phyloP scores from a whole-genome alignment of 2,113 vertebrate species.

The Syrmaticus mikado region DNA sequence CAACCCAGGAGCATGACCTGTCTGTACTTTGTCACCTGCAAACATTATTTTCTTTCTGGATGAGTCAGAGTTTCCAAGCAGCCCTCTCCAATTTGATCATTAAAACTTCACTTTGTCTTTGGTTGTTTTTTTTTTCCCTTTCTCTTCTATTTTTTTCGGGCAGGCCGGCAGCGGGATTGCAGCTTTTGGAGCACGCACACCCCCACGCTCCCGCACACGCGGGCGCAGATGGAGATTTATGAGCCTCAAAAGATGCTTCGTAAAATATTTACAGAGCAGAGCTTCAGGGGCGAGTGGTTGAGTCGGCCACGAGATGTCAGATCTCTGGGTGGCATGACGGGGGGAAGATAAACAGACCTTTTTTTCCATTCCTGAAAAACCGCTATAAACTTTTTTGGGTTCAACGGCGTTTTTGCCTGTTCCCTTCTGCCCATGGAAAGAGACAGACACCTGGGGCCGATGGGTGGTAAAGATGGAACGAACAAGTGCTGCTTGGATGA shows the following conservation, averaged over 20 bases:
- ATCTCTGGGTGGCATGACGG: slow-evolving; percentile 61
- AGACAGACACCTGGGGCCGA: accelerated
- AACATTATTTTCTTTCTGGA: accelerated
- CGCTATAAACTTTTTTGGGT: neutral
- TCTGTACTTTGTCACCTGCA: accelerated
- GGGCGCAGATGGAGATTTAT: slow-evolving; percentile 7
- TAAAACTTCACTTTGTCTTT: neutral
- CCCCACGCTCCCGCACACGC: neutral
- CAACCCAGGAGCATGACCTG: neutral
- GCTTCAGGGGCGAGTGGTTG: neutral
- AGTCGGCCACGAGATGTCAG: slow-evolving; percentile 6
- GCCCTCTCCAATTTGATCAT: neutral
- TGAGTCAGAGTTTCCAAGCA: neutral
- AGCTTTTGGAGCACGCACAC: neutral
- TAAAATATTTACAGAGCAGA: slow-evolving; percentile 71
- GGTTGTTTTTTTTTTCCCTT: no score
- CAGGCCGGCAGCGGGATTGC: neutral
- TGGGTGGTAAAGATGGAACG: neutral
- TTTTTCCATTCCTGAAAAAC: slow-evolving; percentile 33
- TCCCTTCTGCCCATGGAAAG: accelerated
- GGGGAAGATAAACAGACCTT: slow-evolving; percentile 62
- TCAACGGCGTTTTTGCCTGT: neutral
- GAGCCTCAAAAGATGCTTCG: slow-evolving; percentile 66
- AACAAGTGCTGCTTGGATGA: neutral
- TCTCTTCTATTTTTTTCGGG: accelerated